These are phyloP conservation scores for Peromyscus nudipes DNA, from an alignment of 2,797 vertebrate species.

Conservation along the genomic window DNA sequence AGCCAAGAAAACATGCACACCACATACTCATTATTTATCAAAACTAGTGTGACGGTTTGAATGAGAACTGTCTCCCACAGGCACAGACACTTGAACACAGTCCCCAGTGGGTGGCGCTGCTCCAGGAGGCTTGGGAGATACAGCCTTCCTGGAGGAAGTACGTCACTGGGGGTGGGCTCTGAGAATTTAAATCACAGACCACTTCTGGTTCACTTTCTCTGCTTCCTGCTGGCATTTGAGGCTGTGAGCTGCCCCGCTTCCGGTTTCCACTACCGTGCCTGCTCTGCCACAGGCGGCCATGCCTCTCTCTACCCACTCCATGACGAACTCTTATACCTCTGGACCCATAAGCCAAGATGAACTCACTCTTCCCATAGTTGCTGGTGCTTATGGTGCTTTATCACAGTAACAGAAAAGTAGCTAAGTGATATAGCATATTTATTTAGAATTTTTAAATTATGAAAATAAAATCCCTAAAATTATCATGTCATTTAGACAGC, in stretches of 20 bases:
- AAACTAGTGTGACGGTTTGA: not conserved
- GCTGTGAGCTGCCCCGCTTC: not conserved
- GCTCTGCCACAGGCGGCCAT: not conserved
- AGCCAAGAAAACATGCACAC: constrained; percentile 43
- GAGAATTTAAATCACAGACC: not conserved
- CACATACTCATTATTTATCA: constrained; percentile 24
- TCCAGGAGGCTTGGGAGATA: not conserved
- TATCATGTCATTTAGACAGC: constrained; percentile 78
- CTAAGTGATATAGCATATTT: constrained; percentile 60
- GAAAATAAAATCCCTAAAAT: constrained; percentile 80
- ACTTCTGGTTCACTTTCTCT: not conserved
- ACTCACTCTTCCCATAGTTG: not conserved
- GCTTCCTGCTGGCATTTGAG: not conserved
- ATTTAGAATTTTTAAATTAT: constrained; percentile 75
- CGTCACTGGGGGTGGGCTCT: not conserved
- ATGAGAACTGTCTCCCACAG: not conserved
- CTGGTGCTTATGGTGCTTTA: too few relatives aligned
- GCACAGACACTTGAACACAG: too few relatives aligned
- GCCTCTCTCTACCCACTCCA: not conserved
- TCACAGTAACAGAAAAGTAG: not conserved
- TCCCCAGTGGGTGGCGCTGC: not conserved
- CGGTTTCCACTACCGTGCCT: not conserved
- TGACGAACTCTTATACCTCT: not conserved
- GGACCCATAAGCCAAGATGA: too few relatives aligned
- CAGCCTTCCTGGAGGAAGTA: not conserved